Base-by-base conservation (phyloP, 2,113 vertebrate species). In the Planiliza haematocheilus region DNA sequence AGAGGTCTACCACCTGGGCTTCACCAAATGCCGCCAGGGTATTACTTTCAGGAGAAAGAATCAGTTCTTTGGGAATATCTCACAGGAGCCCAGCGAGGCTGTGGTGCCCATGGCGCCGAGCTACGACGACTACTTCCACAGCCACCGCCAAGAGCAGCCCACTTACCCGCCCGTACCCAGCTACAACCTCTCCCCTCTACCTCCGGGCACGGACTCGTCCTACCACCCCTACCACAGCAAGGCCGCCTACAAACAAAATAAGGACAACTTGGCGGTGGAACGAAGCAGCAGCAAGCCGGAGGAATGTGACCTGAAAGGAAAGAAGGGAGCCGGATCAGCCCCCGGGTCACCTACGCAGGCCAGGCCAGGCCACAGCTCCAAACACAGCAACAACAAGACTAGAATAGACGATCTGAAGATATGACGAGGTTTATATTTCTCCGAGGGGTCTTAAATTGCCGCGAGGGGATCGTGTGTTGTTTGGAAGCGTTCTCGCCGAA, bases 1-100 rank as follows among this genome's bases (percentile, higher is more conserved):
- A 20, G 95, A 96, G 85, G 86, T 96, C 76, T 96, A 94, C 72
- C 94, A 96, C 79, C 80, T 96, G 84, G 93, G 93, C 52, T 89
- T 94, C 90, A 95, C 93, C 79, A 96, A 94, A 81, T 95, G 94
- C 71, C 34, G 87, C 4, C 91, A 88, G 62, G 81, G 89, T 3
- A 74, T 91, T 6, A 86, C 67, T 24, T 91, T 68, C 85, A 90
- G 69, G 57, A 80, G 43, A 20, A 0, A 4, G 0, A 0, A 21
- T 0, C 66, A 0, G 4, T 14, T 51, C 17, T 10, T 17, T 0
- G 62, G 41, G 16, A 20, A 1, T 3, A 42, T 50, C n/a, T 46
- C 48, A 17, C 88, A 89, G 70, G 83, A 74, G 7, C 87, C 76
- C 14, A 66, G 67, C 0, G 86, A 84, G n/a, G 17, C 60, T 0